These are phyloP conservation scores for Hesperophylax magnus DNA, from an alignment of 1,140 invertebrate species.

Conservation along the genomic window DNA sequence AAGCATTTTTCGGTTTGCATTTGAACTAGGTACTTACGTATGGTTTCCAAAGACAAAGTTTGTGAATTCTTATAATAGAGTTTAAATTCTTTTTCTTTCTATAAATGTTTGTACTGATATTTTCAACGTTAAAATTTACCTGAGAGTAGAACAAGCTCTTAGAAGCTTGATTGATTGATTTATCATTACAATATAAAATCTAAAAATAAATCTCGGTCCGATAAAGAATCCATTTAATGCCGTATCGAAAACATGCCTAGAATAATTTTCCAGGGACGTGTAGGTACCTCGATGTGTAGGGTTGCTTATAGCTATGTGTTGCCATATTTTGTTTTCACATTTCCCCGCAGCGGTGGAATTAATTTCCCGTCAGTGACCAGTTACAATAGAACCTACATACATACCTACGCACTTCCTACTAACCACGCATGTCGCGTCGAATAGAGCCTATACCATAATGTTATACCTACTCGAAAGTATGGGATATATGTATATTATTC, in stretches of 20 bases:
- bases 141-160: too few relatives aligned
- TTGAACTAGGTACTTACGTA: too few relatives aligned
- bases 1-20: too few relatives aligned
- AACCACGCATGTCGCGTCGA: constrained; percentile 6
- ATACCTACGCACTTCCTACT: background rate
- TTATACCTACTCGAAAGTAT: too few relatives aligned
- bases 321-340: constrained; percentile 19
- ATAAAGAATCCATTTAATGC: constrained; percentile 7
- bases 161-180: too few relatives aligned
- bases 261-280: constrained; percentile 28
- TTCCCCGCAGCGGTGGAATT: constrained; percentile 21
- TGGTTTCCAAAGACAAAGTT: too few relatives aligned
- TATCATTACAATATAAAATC: too few relatives aligned
- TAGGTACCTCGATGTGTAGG: background rate
- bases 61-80: too few relatives aligned
- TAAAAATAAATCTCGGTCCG: background rate
- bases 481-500: too few relatives aligned
- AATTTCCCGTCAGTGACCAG: constrained; percentile 38
- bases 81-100: too few relatives aligned
- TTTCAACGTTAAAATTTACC: too few relatives aligned
- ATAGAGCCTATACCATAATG: background rate
- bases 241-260: constrained; percentile 24
- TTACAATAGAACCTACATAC: constrained; percentile 18
- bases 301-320: background rate
- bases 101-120: too few relatives aligned